A percentile compares a stretch with the other conserved stretches of the same genome.
Evolutionary conservation across 2,797 vertebrate species (phyloP).

Genomic region (Pipistrellus nathusii): DNA sequence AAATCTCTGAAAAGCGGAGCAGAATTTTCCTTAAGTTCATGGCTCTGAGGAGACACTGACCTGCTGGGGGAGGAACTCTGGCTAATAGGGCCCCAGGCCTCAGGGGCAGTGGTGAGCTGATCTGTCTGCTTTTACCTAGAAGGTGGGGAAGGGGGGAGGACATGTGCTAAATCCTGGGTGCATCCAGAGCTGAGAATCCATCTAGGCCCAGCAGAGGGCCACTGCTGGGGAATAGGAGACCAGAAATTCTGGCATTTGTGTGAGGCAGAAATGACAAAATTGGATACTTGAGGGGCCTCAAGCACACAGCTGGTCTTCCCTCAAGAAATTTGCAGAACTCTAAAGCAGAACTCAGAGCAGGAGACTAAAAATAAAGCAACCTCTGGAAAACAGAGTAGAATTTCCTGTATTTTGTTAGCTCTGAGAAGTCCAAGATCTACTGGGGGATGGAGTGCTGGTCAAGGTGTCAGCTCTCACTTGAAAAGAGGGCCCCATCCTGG

Average conservation of each 20-base stretch:
- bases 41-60: background rate
- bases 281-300: background rate
- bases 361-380: background rate
- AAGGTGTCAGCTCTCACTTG: background rate
- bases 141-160: no score
- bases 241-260: background rate
- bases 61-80: background rate
- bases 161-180: background rate
- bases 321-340: background rate
- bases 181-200: background rate
- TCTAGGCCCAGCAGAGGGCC: background rate
- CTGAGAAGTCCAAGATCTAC: background rate
- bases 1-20: background rate
- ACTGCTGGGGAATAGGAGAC: background rate
- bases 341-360: background rate
- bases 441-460: background rate
- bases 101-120: background rate
- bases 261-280: background rate
- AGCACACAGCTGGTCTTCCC: background rate
- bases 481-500: background rate
- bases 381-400: background rate
- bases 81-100: background rate
- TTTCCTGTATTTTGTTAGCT: background rate
- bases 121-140: no score
- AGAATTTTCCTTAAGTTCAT: background rate